Evolutionary conservation across 2,797 vertebrate species (phyloP).

Genomic region (Crypturellus tataupa): DNA sequence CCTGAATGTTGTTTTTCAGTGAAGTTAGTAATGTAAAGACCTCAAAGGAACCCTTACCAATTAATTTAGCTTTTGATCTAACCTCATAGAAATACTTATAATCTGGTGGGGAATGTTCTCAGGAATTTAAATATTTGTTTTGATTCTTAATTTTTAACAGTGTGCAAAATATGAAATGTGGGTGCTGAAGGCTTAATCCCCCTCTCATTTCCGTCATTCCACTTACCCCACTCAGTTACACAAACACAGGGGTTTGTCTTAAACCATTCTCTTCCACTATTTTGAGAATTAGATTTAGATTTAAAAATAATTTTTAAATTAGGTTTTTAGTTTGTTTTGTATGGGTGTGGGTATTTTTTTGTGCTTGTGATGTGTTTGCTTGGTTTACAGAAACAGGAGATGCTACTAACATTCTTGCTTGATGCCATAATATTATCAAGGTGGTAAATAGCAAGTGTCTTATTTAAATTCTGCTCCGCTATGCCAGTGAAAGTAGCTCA

Average conservation of each 20-base stretch:
- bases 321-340: too few species aligned
- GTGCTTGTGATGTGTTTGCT: neutral
- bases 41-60: conserved; percentile 22
- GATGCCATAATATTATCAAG: neutral
- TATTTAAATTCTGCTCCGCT: neutral
- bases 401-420: neutral
- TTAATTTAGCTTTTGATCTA: conserved; percentile 36
- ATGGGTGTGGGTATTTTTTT: neutral
- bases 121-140: conserved; percentile 5
- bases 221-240: neutral
- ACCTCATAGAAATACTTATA: conserved; percentile 38
- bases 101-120: conserved; percentile 21
- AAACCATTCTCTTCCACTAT: neutral
- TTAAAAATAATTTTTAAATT: too few species aligned
- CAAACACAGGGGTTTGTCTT: neutral
- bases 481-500: neutral
- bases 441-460: neutral
- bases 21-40: conserved; percentile 5
- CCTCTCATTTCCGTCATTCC: neutral
- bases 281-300: neutral
- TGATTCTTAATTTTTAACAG: conserved; percentile 16
- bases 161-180: neutral
- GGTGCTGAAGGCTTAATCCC: neutral
- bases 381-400: neutral
- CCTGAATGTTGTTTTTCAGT: conserved; percentile 22